These are phyloP conservation scores for Notarius lentiginosus DNA, from an alignment of 2,113 vertebrate genomes.

Conservation along the genomic window DNA sequence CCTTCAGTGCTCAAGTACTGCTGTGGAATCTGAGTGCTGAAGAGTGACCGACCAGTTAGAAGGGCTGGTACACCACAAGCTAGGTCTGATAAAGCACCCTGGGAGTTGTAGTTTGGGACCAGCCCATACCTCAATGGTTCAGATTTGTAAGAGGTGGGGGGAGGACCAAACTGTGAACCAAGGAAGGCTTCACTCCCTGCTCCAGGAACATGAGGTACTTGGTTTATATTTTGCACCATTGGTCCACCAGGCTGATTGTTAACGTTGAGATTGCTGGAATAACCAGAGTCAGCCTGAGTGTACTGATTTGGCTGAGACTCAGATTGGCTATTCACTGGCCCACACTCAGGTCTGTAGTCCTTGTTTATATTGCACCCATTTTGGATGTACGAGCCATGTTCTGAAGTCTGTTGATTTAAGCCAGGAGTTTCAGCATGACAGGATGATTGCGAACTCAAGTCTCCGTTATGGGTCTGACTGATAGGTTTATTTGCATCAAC, in stretches of 20 bases:
- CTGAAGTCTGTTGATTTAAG: constrained; percentile 43
- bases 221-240: constrained; percentile 55
- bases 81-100: constrained; percentile 52
- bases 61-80: constrained; percentile 66
- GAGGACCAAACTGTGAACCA: constrained; percentile 57
- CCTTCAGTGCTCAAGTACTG: constrained; percentile 71
- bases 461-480: constrained; percentile 22
- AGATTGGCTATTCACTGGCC: constrained; percentile 42
- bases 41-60: constrained; percentile 65
- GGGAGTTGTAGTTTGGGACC: constrained; percentile 54
- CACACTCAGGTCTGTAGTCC: constrained; percentile 33
- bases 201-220: constrained; percentile 51
- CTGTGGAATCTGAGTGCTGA: constrained; percentile 68
- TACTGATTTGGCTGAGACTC: constrained; percentile 53
- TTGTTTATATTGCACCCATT: constrained; percentile 59
- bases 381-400: constrained; percentile 58
- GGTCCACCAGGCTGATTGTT: constrained; percentile 58
- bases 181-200: constrained; percentile 25
- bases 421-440: constrained; percentile 7
- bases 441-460: constrained; percentile 47
- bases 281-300: constrained; percentile 70
- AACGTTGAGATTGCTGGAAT: constrained; percentile 71
- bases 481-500: constrained; percentile 28
- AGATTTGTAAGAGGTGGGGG: constrained; percentile 56
- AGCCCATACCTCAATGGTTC: constrained; percentile 59